Evolutionary conservation across 2,888 invertebrate species (phyloP).

Genomic region (Acanthacorydalis orientalis): DNA sequence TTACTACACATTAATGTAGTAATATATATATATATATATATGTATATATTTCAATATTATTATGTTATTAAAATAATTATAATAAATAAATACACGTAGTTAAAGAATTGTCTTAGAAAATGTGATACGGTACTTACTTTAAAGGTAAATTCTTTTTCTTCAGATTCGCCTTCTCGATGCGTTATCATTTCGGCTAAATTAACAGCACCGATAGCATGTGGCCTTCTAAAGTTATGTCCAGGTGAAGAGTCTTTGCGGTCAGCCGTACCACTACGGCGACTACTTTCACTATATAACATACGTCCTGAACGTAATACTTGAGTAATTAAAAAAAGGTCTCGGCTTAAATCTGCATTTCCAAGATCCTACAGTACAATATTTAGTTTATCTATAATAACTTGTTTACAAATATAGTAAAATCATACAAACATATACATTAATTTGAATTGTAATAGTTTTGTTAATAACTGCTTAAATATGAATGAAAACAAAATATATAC

Average conservation of each 20-base stretch:
- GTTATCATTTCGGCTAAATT: conserved; percentile 51
- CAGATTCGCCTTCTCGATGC: conserved; percentile 39
- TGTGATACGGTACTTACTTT: conserved; percentile 43
- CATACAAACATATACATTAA: neutral
- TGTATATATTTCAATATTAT: too few relatives aligned
- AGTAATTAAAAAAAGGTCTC: conserved; percentile 75
- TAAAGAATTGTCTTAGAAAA: too few relatives aligned
- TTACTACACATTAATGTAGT: too few relatives aligned
- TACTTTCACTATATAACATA: conserved; percentile 49
- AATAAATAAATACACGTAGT: too few relatives aligned
- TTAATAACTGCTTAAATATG: neutral
- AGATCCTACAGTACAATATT: conserved; percentile 40
- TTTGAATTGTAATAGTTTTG: neutral
- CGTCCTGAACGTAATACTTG: conserved; percentile 81
- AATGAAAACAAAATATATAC: conserved; percentile 7
- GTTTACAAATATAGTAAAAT: conserved; percentile 7
- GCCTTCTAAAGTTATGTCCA: conserved; percentile 45
- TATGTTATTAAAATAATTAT: too few relatives aligned
- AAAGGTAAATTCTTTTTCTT: conserved; percentile 64
- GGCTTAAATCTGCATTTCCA: conserved; percentile 67
- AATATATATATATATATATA: too few relatives aligned
- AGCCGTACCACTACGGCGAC: conserved; percentile 23
- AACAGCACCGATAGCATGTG: conserved; percentile 75
- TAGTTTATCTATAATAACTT: neutral
- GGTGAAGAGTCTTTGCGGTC: conserved; percentile 21